Evolutionary conservation across 2,888 invertebrate species (phyloP), one percentile per base, ranked within the genome.

Genomic region (Tyria jacobaeae): DNA sequence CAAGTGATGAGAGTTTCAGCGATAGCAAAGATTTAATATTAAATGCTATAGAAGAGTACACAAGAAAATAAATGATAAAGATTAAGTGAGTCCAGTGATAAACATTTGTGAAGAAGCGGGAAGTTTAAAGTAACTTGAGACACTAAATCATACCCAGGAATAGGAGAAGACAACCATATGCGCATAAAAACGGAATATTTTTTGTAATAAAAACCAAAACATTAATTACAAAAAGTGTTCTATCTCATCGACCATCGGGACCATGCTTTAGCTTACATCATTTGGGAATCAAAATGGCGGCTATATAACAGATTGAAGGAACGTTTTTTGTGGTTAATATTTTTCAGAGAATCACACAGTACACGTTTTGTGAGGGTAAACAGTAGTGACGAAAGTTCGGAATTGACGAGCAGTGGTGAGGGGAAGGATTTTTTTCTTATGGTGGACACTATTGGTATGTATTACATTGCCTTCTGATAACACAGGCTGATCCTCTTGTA

Each of bases 401-500:
- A 87, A 78, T 80, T 85, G 67, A 83, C 84, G 57, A 85, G 85
- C 78, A 87, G 86, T 80, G 86, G 81, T 70, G 87, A 86, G 55
- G 91, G 88, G 47, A 83, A 82, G 75, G 89, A 92, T 70, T 91
- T 87, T 84, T 90, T 88, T 87, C 86, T 93, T 77, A 83, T 91
- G 76, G 83, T 83, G 66, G 83, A 86, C 31, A 17, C 71, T 70
- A 75, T 68, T 92, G 93, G 93, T 93, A 94, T 90, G 93, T 94
- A 93, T 85, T 72, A 55, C 12, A 35, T 47, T 75, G 84, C 72
- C 68, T 71, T 70, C 71, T 59, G 44, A 57, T 70, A 76, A 75
- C 76, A 71, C 62, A 37, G 15, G 73, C 73, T 72, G 60, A 24
- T 24, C 37, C 34, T 24, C 55, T 61, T 69, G 56, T 57, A 50